Base-by-base conservation (phyloP, 2,113 vertebrate genomes). In the Sorex araneus region DNA sequence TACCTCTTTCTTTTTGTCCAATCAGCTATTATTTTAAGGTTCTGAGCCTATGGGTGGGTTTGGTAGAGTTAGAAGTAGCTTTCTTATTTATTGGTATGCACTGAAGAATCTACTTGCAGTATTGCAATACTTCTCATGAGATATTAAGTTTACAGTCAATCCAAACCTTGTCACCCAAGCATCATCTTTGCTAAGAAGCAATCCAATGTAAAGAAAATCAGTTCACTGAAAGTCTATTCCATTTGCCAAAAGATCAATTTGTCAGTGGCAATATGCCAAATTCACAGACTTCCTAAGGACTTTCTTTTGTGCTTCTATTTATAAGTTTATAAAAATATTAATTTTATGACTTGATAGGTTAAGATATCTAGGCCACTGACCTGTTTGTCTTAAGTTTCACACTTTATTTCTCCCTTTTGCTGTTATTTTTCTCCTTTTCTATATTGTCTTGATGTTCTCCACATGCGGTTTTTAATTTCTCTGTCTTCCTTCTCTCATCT, bases 171-270 rank as follows among this genome's bases (percentile, higher is more conserved):
- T 60, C 66, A 50, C 47, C 15, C 12, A 36, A 30, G 47, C 60
- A 89, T 88, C 36, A 84, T 54, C 11, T 79, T 73, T 84, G 16
- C 28, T 92, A 67, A 45, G n/a, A 80, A 69, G 45, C 11, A 85
- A 50, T 73, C 30, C 74, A 60, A 74, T 18, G 18, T n/a, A 23
- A 76, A 23, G 74, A 54, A 57, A 84, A 80, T 88, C 66, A 70
- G 8, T 75, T 74, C 16, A 74, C 9, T 85, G 69, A 75, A 69
- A 74, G 47, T 23, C 36, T 89, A 13, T 69, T 80, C 7, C 30
- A 79, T 60, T 79, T 80, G 57, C 85, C 74, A 92, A 89, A 89
- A 92, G 45, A 69, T 75, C 30, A 60, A 63, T 80, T 85, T 92
- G 45, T 92, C 74, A 84, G 43, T n/a, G 57, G 73, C 66, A 75